These are phyloP conservation scores for Alcis repandata DNA, from an alignment of 2,888 invertebrate species.

Conservation along the genomic window DNA sequence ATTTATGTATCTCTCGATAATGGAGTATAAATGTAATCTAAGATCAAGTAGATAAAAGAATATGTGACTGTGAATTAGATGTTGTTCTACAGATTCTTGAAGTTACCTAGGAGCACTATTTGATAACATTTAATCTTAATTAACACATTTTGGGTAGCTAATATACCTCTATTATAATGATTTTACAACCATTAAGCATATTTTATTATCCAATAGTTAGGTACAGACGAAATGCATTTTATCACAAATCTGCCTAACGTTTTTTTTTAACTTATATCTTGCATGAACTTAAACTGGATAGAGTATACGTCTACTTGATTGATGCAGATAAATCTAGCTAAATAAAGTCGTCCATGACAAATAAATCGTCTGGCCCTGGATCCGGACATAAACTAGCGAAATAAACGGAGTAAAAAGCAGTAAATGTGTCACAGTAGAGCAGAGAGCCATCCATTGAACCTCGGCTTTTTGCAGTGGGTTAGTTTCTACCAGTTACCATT, in stretches of 20 bases:
- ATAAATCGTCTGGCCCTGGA: constrained; percentile 41
- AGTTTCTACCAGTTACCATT: constrained; percentile 53
- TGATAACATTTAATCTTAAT: too few species aligned
- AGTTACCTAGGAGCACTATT: too few species aligned
- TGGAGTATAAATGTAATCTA: neutral
- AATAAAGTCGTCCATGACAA: constrained; percentile 27
- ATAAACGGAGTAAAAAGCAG: constrained; percentile 35
- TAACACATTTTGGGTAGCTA: too few species aligned
- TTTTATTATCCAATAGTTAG: too few species aligned
- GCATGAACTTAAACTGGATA: neutral
- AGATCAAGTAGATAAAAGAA: too few species aligned
- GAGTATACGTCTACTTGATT: neutral
- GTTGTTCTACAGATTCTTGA: too few species aligned
- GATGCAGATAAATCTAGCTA: constrained; percentile 18
- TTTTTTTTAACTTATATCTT: neutral
- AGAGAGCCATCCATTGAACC: constrained; percentile 48
- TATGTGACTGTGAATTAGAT: too few species aligned
- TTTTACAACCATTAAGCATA: too few species aligned
- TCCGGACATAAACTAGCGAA: constrained; percentile 39
- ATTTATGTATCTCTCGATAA: neutral
- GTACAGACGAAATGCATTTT: too few species aligned
- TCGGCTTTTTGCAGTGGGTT: constrained; percentile 53
- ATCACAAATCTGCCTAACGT: neutral
- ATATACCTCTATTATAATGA: too few species aligned
- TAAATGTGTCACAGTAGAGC: constrained; percentile 52